Percentiles rank a stretch among this genome's conserved stretches.
phyloP scores from a whole-genome alignment of 2,113 vertebrate species.

The Sarotherodon lohbergeri region DNA sequence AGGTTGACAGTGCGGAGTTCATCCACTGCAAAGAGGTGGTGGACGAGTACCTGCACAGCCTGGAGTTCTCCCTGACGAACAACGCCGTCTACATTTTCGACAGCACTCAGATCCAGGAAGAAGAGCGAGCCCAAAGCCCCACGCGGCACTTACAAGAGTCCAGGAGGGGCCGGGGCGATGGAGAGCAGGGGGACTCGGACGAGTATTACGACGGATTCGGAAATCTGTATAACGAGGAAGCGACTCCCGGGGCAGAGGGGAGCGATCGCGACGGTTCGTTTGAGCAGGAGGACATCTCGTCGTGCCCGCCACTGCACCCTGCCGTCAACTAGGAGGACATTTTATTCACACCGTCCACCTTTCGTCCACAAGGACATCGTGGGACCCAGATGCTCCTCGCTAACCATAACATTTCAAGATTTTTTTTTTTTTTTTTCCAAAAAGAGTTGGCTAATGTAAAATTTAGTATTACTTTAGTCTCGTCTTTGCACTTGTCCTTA shows the following conservation, averaged over 20 bases:
- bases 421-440: neutral
- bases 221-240: constrained; percentile 60
- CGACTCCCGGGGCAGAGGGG: neutral
- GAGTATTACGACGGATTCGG: constrained; percentile 72
- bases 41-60: constrained; percentile 60
- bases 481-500: neutral
- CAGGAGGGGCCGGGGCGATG: neutral
- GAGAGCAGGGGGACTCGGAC: constrained; percentile 33
- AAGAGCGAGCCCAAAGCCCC: neutral
- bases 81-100: constrained; percentile 63
- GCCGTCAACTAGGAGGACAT: constrained; percentile 1
- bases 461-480: neutral
- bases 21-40: constrained; percentile 74
- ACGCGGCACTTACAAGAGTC: neutral
- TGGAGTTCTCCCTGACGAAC: constrained; percentile 51
- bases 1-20: constrained; percentile 66
- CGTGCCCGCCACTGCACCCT: constrained; percentile 65
- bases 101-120: constrained; percentile 21
- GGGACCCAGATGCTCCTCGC: neutral
- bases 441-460: neutral
- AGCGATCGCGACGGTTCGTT: neutral
- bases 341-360: neutral
- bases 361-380: neutral
- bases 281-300: constrained; percentile 23
- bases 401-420: neutral